These are phyloP conservation scores for Clytia hemisphaerica DNA, from an alignment of 30 jellyfish, hydroid and myxozoan species.

Conservation along the genomic window DNA sequence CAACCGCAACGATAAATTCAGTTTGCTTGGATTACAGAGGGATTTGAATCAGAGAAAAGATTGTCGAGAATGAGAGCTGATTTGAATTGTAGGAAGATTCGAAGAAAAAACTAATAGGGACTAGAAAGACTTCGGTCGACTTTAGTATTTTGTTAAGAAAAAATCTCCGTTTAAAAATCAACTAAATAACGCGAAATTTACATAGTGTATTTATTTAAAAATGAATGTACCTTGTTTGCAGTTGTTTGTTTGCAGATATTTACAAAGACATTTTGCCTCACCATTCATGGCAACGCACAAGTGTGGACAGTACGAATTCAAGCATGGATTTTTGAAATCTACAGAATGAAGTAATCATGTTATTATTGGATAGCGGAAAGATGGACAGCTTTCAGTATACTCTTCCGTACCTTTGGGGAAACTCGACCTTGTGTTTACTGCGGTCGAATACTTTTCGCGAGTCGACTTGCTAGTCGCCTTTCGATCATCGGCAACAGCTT, in stretches of 20 bases:
- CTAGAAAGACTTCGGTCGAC: no score
- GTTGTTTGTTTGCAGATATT: neutral
- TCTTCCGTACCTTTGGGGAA: neutral
- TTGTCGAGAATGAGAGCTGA: no score
- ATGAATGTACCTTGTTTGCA: neutral
- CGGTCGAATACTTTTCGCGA: neutral
- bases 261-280: conserved; percentile 1
- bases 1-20: no score
- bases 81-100: no score
- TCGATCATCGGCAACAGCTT: conserved; percentile 36
- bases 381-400: neutral
- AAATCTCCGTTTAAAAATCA: no score
- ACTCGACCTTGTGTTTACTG: neutral
- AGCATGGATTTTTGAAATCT: conserved; percentile 27
- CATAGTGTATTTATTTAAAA: no score
- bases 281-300: conserved; percentile 10
- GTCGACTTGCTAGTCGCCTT: conserved; percentile 22
- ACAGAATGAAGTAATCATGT: neutral
- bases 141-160: no score
- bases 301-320: conserved; percentile 19
- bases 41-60: no score
- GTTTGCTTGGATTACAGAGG: no score
- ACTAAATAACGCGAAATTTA: no score
- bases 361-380: neutral
- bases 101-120: no score